Base-by-base conservation (phyloP, 2,797 vertebrate genomes). In the Lophotriccus pileatus region DNA sequence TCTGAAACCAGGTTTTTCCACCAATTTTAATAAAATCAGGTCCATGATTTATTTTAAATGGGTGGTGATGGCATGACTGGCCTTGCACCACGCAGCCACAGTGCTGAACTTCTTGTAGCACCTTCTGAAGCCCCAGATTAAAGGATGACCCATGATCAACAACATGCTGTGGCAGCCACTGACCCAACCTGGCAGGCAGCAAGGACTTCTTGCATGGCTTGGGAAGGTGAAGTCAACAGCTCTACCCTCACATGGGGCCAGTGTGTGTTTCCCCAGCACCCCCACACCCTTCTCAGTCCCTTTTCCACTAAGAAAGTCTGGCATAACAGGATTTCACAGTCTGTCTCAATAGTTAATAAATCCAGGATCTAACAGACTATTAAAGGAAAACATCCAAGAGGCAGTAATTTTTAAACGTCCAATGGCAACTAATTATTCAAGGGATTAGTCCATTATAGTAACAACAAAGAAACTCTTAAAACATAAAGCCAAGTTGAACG, bases 301-400 rank as follows among this genome's bases (percentile, higher is more conserved):
- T 78, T 84, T 90, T 86, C 80, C 63, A 87, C 56, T 55, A 53
- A 55, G 67, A 49, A 90, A 90, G 53, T 74, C 62, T 59, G 28
- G 69, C 1, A 0, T 86, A 97, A 96, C 77, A 94, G 74, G 91
- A 95, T 95, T 96, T 95, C 93, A 92, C 91, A 96, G 89, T 67
- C 91, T 92, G 90, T 92, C 93, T 88, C 91, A 84, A 68, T 36
- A 91, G 92, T 76, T 94, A 95, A 96, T 94, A 96, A 93, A 96
- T 91, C 91, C 91, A 93, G 83, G 79, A 79, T 88, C 91, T 73
- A 93, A 90, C 79, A 86, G 59, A 90, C 83, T 92, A 88, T 86
- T 96, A 94, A 73, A 93, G 77, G 52, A 95, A 90, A 85, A 86
- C 75, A 90, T 94, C 77, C 89, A 91, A 94, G 95, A 94, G 56